These are phyloP conservation scores for Cassiopea andromeda DNA, from an alignment of 30 jellyfish, hydroid and myxozoan species.

Conservation along the genomic window DNA sequence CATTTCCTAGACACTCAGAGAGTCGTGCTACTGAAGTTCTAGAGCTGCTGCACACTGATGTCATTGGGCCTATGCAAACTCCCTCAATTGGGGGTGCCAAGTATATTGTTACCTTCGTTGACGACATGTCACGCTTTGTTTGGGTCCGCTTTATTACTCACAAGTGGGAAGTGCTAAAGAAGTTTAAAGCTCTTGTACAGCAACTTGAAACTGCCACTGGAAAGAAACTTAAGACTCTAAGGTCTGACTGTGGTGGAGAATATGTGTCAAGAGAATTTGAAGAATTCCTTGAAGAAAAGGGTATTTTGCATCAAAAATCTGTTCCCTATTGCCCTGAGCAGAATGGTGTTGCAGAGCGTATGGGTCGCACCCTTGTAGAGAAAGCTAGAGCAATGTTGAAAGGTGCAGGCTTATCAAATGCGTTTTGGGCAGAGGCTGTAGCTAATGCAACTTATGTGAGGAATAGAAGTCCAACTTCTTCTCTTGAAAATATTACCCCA, in stretches of 20 bases:
- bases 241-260: slow-evolving; percentile 12
- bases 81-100: slow-evolving; percentile 33
- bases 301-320: slow-evolving; percentile 14
- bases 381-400: slow-evolving; percentile 13
- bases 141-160: slow-evolving; percentile 14
- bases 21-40: slow-evolving; percentile 5
- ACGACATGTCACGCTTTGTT: background rate
- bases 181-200: slow-evolving; percentile 20
- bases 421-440: slow-evolving; percentile 78
- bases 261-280: slow-evolving; percentile 33
- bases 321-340: slow-evolving; percentile 50
- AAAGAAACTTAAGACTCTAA: slow-evolving; percentile 17
- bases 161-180: slow-evolving; percentile 41
- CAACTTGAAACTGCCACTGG: slow-evolving; percentile 15
- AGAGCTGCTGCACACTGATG: slow-evolving; percentile 39
- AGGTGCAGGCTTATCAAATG: background rate
- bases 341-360: slow-evolving; percentile 61
- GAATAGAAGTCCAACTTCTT: slow-evolving; percentile 51
- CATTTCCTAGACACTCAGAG: slow-evolving; percentile 7
- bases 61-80: slow-evolving; percentile 36
- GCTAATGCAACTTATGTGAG: slow-evolving; percentile 53
- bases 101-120: slow-evolving; percentile 12
- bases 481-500: slow-evolving; percentile 54
- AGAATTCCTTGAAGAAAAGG: background rate
- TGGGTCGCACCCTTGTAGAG: slow-evolving; percentile 5